A percentile compares a stretch with the other conserved stretches of the same genome.
phyloP scores from a whole-genome alignment of 2,888 invertebrate genomes.

The Drosophila fulvimacula region DNA sequence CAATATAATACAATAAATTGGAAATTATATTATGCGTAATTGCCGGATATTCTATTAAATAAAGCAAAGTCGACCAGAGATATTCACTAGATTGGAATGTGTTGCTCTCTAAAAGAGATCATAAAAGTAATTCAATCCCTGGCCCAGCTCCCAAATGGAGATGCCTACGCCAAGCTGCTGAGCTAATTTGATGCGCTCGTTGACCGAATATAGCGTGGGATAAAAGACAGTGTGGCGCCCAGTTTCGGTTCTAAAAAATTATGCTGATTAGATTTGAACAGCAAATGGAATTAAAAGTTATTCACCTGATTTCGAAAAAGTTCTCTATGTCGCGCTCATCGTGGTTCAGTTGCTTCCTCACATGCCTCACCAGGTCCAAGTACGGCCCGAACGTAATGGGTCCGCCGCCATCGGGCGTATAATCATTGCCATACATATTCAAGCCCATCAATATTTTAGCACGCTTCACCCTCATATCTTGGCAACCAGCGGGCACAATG shows the following conservation, averaged over 20 bases:
- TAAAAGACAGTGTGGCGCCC: constrained; percentile 93
- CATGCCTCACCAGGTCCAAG: constrained; percentile 90
- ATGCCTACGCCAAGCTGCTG: constrained; percentile 92
- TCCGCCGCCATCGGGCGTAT: constrained; percentile 92
- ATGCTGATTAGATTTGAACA: neutral
- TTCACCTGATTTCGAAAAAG: constrained; percentile 93
- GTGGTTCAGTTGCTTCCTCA: constrained; percentile 91
- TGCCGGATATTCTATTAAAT: constrained; percentile 6
- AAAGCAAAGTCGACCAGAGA: constrained; percentile 6
- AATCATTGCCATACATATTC: constrained; percentile 97
- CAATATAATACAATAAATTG: too few species aligned
- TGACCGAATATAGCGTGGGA: constrained; percentile 94
- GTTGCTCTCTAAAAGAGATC: constrained; percentile 89
- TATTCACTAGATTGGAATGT: constrained; percentile 23
- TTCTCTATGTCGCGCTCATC: constrained; percentile 93
- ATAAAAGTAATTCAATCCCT: constrained; percentile 97
- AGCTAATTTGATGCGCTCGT: constrained; percentile 92
- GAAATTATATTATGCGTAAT: constrained; percentile 5
- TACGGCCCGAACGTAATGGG: constrained; percentile 93
- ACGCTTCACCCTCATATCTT: constrained; percentile 86
- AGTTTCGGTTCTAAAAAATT: constrained; percentile 87
- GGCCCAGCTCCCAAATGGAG: constrained; percentile 98
- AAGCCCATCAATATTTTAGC: constrained; percentile 94
- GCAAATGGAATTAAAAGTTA: constrained; percentile 4
- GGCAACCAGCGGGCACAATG: constrained; percentile 88